These are phyloP conservation scores for Siphamia tubifer DNA, from an alignment of 2,113 vertebrate genomes.

Conservation along the genomic window DNA sequence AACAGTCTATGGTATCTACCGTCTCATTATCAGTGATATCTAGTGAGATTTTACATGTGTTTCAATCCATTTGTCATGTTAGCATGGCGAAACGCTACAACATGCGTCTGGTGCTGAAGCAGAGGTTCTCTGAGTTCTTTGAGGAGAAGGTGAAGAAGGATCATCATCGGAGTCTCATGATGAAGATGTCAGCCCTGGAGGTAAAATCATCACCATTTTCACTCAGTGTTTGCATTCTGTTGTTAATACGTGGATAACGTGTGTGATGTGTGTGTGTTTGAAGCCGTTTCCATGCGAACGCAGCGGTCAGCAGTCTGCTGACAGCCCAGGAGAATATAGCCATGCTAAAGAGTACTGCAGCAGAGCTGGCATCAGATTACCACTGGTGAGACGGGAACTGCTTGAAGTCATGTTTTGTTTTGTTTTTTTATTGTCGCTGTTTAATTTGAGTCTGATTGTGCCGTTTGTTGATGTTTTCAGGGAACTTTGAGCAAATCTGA, in stretches of 20 bases:
- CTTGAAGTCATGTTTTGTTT: neutral
- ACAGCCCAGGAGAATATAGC: constrained; percentile 58
- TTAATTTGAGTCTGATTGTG: neutral
- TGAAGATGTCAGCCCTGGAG: constrained; percentile 93
- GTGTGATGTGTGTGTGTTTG: neutral
- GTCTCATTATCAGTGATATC: too few species aligned
- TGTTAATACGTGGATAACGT: neutral
- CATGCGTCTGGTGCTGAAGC: constrained; percentile 92
- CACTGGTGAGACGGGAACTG: constrained; percentile 52
- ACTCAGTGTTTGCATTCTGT: too few species aligned
- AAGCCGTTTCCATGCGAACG: constrained; percentile 48
- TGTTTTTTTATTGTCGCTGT: neutral
- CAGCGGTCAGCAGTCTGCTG: constrained; percentile 11
- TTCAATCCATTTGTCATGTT: neutral
- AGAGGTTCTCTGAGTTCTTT: constrained; percentile 92
- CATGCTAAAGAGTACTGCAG: constrained; percentile 62
- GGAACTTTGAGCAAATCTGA: constrained; percentile 94
- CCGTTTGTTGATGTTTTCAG: constrained; percentile 68
- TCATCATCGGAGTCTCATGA: constrained; percentile 84
- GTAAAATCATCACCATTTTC: constrained; percentile 50
- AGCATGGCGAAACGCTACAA: constrained; percentile 94
- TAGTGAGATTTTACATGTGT: neutral
- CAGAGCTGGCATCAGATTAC: constrained; percentile 22
- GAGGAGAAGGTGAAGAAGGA: constrained; percentile 90
- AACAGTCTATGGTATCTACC: too few species aligned